Percentiles rank a stretch among this genome's conserved stretches.
Conservation (phyloP, 2,113 vertebrate species). For the Paratilapia polleni region DNA sequence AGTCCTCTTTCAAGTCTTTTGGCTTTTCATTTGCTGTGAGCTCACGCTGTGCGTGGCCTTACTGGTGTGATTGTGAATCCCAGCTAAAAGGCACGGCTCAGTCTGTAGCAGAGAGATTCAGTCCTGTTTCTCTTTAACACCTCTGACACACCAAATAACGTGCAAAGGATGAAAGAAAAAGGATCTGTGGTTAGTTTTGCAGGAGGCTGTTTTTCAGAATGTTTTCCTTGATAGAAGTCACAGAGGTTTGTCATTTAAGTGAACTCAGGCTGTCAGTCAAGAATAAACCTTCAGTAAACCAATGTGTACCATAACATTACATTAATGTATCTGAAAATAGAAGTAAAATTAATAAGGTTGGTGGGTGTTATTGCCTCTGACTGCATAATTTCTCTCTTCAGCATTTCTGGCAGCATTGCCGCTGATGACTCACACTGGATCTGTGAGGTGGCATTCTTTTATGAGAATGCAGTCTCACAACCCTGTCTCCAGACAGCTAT, state of each 20-base stretch:
- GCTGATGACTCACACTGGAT: background rate
- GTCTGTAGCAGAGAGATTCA: slow-evolving; percentile 14
- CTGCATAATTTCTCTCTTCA: background rate
- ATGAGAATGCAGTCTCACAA: no score
- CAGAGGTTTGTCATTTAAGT: background rate
- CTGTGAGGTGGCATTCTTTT: background rate
- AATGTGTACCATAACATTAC: background rate
- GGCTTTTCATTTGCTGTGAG: slow-evolving; percentile 37
- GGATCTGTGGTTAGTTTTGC: slow-evolving; percentile 14
- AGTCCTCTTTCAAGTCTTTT: slow-evolving; percentile 44
- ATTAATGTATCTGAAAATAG: background rate
- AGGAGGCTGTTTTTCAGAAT: slow-evolving; percentile 17
- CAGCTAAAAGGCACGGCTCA: slow-evolving; percentile 40
- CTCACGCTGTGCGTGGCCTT: slow-evolving; percentile 31
- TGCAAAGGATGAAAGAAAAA: slow-evolving; percentile 20
- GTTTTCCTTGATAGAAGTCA: slow-evolving; percentile 1
- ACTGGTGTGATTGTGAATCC: slow-evolving; percentile 42
- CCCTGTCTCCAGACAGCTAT: no score
- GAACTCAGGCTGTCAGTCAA: background rate
- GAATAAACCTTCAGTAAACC: background rate
- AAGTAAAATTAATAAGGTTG: background rate
- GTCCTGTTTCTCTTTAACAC: slow-evolving; percentile 33
- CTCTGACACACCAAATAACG: slow-evolving; percentile 30
- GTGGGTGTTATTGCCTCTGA: background rate
- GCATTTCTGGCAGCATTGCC: background rate